Base-by-base conservation (phyloP, 2,113 vertebrate genomes). In the Corydoras maculifer region DNA sequence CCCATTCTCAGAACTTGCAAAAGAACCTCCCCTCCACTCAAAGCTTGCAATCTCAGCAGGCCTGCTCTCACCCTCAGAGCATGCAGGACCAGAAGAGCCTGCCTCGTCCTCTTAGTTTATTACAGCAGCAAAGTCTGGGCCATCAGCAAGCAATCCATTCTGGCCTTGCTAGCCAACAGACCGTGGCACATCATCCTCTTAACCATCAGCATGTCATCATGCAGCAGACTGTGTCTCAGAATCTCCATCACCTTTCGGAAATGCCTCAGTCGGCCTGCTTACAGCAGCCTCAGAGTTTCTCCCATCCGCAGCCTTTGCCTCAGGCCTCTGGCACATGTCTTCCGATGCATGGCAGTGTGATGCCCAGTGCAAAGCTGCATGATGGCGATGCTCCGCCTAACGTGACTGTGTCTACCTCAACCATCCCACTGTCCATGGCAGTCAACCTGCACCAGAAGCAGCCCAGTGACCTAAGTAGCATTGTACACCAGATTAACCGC, bases 381-480 rank as follows among this genome's bases (percentile, higher is more conserved):
- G 95, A 97, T 67, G 92, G 91, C 70, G 96, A 98, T 3, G 94
- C 91, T 50, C 97, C 96, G 76, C 97, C 97, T 80, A 99, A 99
- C 86, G 94, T 99, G 91, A 98, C 97, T 78, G 96, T 99, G 90
- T 98, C 97, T 99, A 98, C 97, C 97, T 99, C 97, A 95, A 98
- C 94, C 89, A 98, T 99, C 85, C 97, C 97, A 77, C 94, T 98
- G 80, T 97, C 97, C 68, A 97, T 98, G 97, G 94, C 91, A 74
- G 91, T 93, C 68, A 94, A 92, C 76, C 87, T 95, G 88, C 94
- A 96, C 86, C 97, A 94, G 85, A 93, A 90, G 89, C 90, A 86
- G 86, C 93, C 93, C 82, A 89, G 93, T 48, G 94, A 99, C 91
- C 90, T 98, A 89, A 97, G 91, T 90, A 92, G 91, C 91, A 97